Conservation (phyloP, 2,113 vertebrate genomes). For the Bufo bufo region DNA sequence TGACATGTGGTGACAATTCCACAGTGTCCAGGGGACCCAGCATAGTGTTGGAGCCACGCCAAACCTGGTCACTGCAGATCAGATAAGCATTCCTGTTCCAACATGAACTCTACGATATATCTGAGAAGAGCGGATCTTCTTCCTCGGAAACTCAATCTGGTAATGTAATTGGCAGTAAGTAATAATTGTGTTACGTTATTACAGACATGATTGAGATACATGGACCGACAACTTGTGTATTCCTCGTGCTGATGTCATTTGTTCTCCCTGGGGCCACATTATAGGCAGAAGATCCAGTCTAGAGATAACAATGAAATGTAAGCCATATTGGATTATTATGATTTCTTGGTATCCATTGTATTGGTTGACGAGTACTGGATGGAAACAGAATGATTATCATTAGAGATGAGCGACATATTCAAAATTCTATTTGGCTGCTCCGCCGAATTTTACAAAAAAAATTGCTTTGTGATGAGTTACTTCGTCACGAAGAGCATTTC, state of each 20-base stretch:
- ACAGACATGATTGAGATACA: not conserved
- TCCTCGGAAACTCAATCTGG: slow-evolving; percentile 19
- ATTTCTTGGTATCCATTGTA: not conserved
- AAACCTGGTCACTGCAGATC: too few species aligned
- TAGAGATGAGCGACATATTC: too few species aligned
- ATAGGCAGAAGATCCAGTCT: not conserved
- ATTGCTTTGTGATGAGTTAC: too few species aligned
- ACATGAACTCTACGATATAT: not conserved
- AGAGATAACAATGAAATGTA: slow-evolving; percentile 14
- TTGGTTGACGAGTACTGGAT: not conserved
- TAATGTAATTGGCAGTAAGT: not conserved
- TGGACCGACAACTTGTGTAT: not conserved
- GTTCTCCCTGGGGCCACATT: not conserved
- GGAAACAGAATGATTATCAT: not conserved
- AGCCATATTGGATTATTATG: not conserved
- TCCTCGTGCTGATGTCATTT: not conserved
- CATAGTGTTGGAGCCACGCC: too few species aligned
- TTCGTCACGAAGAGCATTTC: too few species aligned
- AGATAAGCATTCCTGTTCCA: too few species aligned
- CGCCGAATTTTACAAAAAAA: too few species aligned
- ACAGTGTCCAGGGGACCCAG: too few species aligned
- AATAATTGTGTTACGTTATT: slow-evolving; percentile 19
- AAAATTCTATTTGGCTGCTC: too few species aligned
- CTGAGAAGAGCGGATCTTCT: not conserved
- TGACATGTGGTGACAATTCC: too few species aligned